These are phyloP conservation scores for Galagoides demidoff DNA, from an alignment of 2,797 vertebrate species.

Conservation along the genomic window DNA sequence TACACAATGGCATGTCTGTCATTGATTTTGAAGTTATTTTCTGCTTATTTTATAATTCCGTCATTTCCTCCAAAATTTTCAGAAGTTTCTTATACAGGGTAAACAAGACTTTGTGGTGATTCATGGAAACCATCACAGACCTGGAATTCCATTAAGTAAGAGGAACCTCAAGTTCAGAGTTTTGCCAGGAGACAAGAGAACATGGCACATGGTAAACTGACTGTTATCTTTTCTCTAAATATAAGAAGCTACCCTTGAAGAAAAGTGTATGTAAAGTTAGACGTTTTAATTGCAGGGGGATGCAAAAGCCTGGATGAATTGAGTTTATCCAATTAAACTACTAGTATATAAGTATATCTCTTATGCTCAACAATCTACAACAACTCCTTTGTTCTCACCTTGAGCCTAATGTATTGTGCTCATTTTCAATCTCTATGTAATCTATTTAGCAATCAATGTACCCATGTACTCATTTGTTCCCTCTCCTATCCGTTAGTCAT, in stretches of 20 bases:
- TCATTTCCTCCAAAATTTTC: not conserved
- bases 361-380: not conserved
- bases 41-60: not conserved
- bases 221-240: not conserved
- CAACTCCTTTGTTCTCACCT: not conserved
- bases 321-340: not conserved
- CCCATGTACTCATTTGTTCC: not conserved
- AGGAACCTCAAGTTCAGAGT: not conserved
- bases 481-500: not conserved
- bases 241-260: not conserved
- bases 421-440: not conserved
- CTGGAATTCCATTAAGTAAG: not conserved
- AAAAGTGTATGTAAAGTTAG: not conserved
- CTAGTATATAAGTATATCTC: not conserved
- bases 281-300: not conserved
- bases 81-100: not conserved
- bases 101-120: not conserved
- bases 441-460: not conserved
- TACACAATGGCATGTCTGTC: not conserved
- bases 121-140: not conserved
- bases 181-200: not conserved
- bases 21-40: not conserved
- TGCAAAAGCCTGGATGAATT: not conserved
- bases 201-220: not conserved
- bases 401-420: not conserved